Base-by-base conservation (phyloP, 2,113 vertebrate genomes). In the Sitta europaea region DNA sequence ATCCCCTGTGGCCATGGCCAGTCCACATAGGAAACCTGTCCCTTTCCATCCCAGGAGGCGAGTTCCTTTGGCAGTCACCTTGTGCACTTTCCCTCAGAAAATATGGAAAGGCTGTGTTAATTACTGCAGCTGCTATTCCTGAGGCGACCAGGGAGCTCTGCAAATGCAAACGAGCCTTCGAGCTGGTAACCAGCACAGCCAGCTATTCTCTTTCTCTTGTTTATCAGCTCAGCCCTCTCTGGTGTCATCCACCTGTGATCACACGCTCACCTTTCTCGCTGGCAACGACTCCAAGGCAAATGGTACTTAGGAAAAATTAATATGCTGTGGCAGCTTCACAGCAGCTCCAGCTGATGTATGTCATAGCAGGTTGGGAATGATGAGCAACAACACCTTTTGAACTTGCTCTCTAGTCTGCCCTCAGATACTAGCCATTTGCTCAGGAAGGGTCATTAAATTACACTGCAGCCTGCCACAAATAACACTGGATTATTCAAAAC, bases 121-220 rank as follows among this genome's bases (percentile, higher is more conserved):
- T 91, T 91, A 84, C 65, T 28, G 75, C 55, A 65, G 66, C 90
- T 91, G 82, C 51, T 54, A 79, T 45, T 89, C 87, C 70, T 20
- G 36, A 62, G 14, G 9, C 2, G 0, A 85, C 50, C 38, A 6
- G 1, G 14, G 15, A 82, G 70, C 11, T 9, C 38, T 50, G 88
- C 31, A 50, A 73, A 87, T 40, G 88, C 88, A 95, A 95, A 92
- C 0, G 27, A 96, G 93, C 67, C 78, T 74, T 63, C 0, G 2
- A 79, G 91, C 73, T 29, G 45, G 53, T 36, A 67, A 80, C 43
- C 73, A 62, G 65, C 11, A 5, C 45, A 38, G 42, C 10, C 42
- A 2, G 80, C 79, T 90, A 51, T 48, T 72, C 81, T 15, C 48
- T 66, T 55, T 36, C 81, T 75, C 47, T 20, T 42, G 21, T 79